Percentiles rank a stretch among this genome's conserved stretches.
Conservation (phyloP, 2,888 invertebrate species). For the Pseudococcus viburni region DNA sequence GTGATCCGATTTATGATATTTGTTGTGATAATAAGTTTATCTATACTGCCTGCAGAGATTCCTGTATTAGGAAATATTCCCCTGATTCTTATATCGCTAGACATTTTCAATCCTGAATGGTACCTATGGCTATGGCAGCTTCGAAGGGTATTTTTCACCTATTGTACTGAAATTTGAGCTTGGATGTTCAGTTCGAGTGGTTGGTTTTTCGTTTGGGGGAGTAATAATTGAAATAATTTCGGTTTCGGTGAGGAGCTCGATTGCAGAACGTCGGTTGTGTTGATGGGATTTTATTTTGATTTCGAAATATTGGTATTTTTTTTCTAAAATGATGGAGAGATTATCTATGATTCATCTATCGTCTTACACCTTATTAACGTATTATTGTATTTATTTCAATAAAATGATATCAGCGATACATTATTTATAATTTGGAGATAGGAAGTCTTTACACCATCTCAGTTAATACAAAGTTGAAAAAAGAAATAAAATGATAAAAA, state of each 20-base stretch:
- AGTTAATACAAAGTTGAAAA: too few species aligned
- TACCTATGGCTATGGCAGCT: neutral
- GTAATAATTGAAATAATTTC: neutral
- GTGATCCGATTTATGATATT: slow-evolving; percentile 79
- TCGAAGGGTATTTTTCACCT: neutral
- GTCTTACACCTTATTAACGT: too few species aligned
- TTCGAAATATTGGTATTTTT: too few species aligned
- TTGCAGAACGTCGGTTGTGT: too few species aligned
- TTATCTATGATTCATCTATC: too few species aligned
- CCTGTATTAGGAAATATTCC: slow-evolving; percentile 77
- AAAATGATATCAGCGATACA: too few species aligned
- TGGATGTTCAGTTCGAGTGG: neutral
- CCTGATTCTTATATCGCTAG: slow-evolving; percentile 65
- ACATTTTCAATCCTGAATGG: slow-evolving; percentile 44
- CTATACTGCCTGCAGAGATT: slow-evolving; percentile 78
- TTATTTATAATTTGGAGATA: too few species aligned
- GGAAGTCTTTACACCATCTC: too few species aligned
- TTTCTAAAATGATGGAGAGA: too few species aligned
- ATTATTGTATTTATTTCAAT: too few species aligned
- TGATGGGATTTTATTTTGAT: too few species aligned
- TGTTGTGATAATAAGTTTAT: slow-evolving; percentile 75
- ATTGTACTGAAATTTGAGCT: neutral
- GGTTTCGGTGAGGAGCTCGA: neutral
- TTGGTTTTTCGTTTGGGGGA: neutral
- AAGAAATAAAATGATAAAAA: too few species aligned